These are phyloP conservation scores for Oenanthe melanoleuca DNA, from an alignment of 2,113 vertebrate species.

Conservation along the genomic window DNA sequence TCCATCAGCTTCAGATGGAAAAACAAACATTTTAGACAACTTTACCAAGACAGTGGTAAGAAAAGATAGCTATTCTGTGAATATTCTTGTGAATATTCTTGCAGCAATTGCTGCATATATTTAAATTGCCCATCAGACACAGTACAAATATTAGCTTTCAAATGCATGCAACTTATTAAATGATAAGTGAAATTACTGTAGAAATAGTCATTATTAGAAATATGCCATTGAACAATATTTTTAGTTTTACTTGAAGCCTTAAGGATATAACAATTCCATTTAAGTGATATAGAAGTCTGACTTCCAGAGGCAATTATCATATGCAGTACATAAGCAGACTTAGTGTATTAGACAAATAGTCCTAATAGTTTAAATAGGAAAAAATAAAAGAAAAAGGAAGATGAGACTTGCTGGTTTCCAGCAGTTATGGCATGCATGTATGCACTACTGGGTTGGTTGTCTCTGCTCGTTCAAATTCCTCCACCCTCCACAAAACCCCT, in stretches of 20 bases:
- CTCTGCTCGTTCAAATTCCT: background rate
- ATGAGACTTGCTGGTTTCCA: background rate
- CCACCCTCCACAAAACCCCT: background rate
- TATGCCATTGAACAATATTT: background rate
- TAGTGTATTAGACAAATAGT: background rate
- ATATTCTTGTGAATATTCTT: background rate
- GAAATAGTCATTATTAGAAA: background rate
- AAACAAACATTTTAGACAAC: constrained; percentile 13
- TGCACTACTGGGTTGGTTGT: background rate
- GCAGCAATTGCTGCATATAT: background rate
- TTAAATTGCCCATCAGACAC: background rate
- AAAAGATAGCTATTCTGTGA: background rate
- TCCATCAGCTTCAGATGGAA: background rate
- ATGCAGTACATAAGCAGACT: background rate
- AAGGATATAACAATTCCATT: background rate
- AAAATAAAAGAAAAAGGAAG: background rate
- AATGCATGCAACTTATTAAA: background rate
- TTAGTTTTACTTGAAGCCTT: background rate
- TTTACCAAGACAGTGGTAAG: background rate
- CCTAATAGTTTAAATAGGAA: background rate
- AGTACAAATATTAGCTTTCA: background rate
- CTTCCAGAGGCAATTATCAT: background rate
- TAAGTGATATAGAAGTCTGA: background rate
- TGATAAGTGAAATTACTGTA: background rate
- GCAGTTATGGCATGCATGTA: background rate